phyloP scores from a whole-genome alignment of 2,888 invertebrate species.

The Balanococcus diminutus region DNA sequence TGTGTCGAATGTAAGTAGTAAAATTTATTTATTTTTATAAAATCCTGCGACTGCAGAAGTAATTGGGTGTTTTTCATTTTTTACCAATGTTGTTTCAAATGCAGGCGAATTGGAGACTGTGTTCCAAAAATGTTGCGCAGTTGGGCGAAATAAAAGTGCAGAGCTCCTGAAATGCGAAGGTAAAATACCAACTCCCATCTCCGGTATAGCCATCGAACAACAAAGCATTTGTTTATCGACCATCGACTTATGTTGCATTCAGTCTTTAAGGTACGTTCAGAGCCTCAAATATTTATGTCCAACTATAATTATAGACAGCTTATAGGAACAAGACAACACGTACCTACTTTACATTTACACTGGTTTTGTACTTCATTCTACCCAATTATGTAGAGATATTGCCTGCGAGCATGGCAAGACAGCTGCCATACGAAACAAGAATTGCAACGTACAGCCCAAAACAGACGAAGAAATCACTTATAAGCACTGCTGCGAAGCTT shows the following conservation, averaged over 20 bases:
- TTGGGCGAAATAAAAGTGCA: conserved; percentile 8
- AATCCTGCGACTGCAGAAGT: too few species aligned
- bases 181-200: conserved; percentile 2
- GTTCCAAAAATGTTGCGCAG: conserved; percentile 11
- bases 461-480: conserved; percentile 23
- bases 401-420: background rate
- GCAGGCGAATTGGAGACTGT: conserved; percentile 21
- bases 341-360: background rate
- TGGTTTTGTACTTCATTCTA: background rate
- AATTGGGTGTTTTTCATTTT: background rate
- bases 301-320: background rate
- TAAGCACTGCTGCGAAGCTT: conserved; percentile 70
- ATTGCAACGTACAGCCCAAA: background rate
- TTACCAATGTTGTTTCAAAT: background rate
- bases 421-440: conserved; percentile 16
- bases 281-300: background rate
- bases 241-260: conserved; percentile 66
- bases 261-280: conserved; percentile 63
- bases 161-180: conserved; percentile 38
- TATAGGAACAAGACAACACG: background rate
- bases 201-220: conserved; percentile 66
- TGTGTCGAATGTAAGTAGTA: too few species aligned
- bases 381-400: conserved; percentile 22
- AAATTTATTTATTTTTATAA: too few species aligned
- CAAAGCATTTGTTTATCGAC: conserved; percentile 70